Conservation (phyloP, 37 sponge, comb jelly and placozoan species). For the Halichondria panicea region DNA sequence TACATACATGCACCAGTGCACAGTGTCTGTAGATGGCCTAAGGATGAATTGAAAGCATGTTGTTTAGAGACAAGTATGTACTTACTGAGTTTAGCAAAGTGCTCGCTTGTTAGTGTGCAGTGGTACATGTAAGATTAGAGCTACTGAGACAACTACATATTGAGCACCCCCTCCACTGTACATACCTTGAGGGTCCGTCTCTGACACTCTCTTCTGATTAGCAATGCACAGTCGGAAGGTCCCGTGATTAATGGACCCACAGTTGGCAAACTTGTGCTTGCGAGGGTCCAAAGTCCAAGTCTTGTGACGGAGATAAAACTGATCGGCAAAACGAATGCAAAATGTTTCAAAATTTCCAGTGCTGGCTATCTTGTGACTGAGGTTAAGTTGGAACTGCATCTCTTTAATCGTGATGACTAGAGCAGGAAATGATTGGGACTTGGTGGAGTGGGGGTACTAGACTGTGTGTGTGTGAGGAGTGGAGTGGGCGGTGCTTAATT, state of each 20-base stretch:
- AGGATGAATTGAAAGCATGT: too few species aligned
- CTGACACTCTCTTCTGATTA: constrained; percentile 26
- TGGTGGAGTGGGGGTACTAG: neutral
- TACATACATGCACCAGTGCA: too few species aligned
- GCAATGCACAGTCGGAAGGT: constrained; percentile 56
- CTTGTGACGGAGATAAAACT: constrained; percentile 62
- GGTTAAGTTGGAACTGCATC: constrained; percentile 67
- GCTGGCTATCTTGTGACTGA: constrained; percentile 60
- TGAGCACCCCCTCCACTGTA: too few species aligned
- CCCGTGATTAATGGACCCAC: constrained; percentile 35
- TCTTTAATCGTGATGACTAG: constrained; percentile 74
- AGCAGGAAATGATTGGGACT: constrained; percentile 66
- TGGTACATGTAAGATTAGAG: too few species aligned
- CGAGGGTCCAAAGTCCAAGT: constrained; percentile 64
- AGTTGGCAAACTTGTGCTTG: constrained; percentile 50
- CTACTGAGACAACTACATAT: too few species aligned
- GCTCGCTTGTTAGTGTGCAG: neutral
- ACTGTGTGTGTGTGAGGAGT: neutral
- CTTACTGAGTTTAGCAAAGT: neutral
- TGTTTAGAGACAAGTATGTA: neutral
- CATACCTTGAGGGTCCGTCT: constrained; percentile 29
- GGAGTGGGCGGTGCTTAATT: neutral
- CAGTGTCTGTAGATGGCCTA: too few species aligned
- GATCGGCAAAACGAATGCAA: constrained; percentile 69
- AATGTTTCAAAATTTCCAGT: constrained; percentile 63